phyloP scores from a whole-genome alignment of 2,888 invertebrate genomes.

The Suillia variegata region DNA sequence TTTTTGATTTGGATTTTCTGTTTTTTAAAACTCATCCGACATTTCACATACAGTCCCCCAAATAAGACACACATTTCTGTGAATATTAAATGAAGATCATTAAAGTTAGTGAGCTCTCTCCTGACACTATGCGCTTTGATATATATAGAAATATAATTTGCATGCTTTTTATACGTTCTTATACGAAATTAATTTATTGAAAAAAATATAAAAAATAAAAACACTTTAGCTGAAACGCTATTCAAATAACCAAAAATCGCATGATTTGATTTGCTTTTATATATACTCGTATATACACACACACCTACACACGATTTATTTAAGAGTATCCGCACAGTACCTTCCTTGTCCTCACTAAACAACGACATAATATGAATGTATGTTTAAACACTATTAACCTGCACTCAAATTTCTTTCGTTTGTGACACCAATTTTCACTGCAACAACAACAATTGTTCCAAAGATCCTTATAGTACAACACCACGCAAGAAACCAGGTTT shows the following conservation, averaged over 20 bases:
- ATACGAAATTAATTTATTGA: too few relatives aligned
- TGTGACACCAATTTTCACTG: background rate
- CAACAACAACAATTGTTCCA: slow-evolving; percentile 39
- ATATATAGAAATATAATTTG: too few relatives aligned
- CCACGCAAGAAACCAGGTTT: slow-evolving; percentile 55
- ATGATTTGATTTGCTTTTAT: background rate
- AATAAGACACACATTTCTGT: too few relatives aligned
- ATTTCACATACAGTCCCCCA: slow-evolving; percentile 49
- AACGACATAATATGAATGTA: too few relatives aligned
- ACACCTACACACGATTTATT: too few relatives aligned
- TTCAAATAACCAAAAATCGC: background rate
- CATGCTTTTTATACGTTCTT: too few relatives aligned
- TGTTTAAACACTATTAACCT: slow-evolving; percentile 40
- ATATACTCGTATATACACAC: background rate
- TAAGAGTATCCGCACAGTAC: too few relatives aligned
- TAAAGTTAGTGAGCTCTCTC: background rate
- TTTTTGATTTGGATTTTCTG: slow-evolving; percentile 37
- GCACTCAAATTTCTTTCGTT: slow-evolving; percentile 38
- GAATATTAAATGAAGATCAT: background rate
- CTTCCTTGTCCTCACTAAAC: background rate
- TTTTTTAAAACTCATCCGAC: slow-evolving; percentile 50
- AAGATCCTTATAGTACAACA: slow-evolving; percentile 59
- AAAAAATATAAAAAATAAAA: too few relatives aligned
- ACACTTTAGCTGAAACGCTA: background rate
- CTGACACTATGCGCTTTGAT: too few relatives aligned